A percentile compares a stretch with the other conserved stretches of the same genome.
phyloP scores from a whole-genome alignment of 2,797 vertebrate species.

The Spondyliosoma cantharus region DNA sequence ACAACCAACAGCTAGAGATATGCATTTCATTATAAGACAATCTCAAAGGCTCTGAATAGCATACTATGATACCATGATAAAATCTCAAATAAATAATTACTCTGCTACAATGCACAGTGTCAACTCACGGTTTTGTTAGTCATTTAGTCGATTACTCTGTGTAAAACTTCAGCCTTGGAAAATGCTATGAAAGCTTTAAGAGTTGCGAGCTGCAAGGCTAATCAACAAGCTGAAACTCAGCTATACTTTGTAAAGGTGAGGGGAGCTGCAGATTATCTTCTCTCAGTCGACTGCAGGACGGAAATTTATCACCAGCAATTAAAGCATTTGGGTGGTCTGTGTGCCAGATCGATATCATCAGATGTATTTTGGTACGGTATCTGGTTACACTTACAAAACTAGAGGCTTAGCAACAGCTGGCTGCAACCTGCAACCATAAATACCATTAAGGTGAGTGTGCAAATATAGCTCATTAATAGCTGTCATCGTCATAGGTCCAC shows the following conservation, averaged over 20 bases:
- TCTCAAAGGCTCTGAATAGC: too few species aligned
- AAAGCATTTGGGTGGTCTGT: conserved; percentile 15
- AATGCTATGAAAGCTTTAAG: too few species aligned
- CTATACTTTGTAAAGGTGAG: not conserved
- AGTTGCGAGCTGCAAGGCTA: not conserved
- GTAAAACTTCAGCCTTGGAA: too few species aligned
- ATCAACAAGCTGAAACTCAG: not conserved
- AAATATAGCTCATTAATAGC: conserved; percentile 15
- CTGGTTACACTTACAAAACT: conserved; percentile 47
- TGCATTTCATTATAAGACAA: too few species aligned
- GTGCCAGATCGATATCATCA: conserved; percentile 47
- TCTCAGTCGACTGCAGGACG: not conserved
- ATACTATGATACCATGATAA: too few species aligned
- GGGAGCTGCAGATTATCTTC: not conserved
- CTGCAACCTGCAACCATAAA: conserved; percentile 42
- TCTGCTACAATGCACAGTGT: too few species aligned
- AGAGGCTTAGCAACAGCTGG: conserved; percentile 44
- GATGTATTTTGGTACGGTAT: conserved; percentile 35
- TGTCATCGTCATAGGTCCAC: not conserved
- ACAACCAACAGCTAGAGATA: too few species aligned
- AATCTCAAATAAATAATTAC: too few species aligned
- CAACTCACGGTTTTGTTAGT: too few species aligned
- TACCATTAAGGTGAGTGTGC: conserved; percentile 14
- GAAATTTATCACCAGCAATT: not conserved
- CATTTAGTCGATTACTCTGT: too few species aligned